Conservation (phyloP, 2,797 vertebrate species). For the Lerista edwardsae region DNA sequence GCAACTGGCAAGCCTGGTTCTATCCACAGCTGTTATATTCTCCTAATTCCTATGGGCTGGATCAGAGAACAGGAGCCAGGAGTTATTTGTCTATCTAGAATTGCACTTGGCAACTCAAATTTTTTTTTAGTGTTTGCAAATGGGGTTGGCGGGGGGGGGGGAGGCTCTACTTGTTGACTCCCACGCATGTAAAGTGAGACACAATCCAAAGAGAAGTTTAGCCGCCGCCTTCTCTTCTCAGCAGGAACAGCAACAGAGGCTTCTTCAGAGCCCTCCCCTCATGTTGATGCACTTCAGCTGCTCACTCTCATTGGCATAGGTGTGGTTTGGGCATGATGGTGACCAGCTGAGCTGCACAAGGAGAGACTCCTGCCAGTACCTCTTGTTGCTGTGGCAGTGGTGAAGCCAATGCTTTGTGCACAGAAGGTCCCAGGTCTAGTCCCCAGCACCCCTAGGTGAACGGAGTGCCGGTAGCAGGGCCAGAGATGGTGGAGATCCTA, state of each 20-base stretch:
- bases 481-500: too few species aligned
- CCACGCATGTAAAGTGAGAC: not conserved
- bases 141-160: too few species aligned
- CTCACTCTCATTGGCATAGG: not conserved
- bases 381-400: not conserved
- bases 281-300: not conserved
- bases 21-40: not conserved
- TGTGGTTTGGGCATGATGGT: not conserved
- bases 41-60: not conserved
- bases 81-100: not conserved
- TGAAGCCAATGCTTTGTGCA: too few species aligned
- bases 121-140: not conserved
- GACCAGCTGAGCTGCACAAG: not conserved
- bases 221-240: not conserved
- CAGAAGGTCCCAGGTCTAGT: too few species aligned
- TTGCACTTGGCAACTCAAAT: not conserved
- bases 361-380: not conserved
- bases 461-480: too few species aligned
- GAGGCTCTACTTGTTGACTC: not conserved
- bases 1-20: not conserved
- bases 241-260: not conserved
- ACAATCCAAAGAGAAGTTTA: not conserved
- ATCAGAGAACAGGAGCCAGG: not conserved
- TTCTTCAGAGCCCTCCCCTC: not conserved
- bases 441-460: too few species aligned